A percentile compares a stretch with the other conserved stretches of the same genome.
Evolutionary conservation across 2,113 vertebrate genomes (phyloP).

Genomic region (Leucoraja erinaceus): DNA sequence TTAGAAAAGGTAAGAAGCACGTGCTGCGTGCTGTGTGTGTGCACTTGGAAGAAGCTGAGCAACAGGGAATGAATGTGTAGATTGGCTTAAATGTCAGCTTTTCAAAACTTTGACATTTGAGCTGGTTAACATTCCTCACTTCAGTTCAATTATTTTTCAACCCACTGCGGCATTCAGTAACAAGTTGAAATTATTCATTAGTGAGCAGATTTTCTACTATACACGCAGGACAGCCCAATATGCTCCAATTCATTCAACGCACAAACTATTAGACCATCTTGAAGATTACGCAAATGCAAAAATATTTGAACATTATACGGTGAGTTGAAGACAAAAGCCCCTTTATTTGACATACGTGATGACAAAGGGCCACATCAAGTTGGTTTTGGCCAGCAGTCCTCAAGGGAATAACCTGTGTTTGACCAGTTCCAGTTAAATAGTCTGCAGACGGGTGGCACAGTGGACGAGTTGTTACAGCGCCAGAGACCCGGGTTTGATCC

Average conservation of each 20-base stretch:
- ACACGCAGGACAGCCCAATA: neutral
- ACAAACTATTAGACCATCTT: slow-evolving; percentile 12
- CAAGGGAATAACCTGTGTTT: too few species aligned
- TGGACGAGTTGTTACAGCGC: too few species aligned
- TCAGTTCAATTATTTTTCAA: slow-evolving; percentile 58
- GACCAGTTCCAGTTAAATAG: too few species aligned
- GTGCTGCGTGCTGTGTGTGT: slow-evolving; percentile 41
- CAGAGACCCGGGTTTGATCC: too few species aligned
- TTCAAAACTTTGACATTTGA: slow-evolving; percentile 54
- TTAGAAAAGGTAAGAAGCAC: slow-evolving; percentile 39
- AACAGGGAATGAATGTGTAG: slow-evolving; percentile 42
- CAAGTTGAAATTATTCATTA: slow-evolving; percentile 54
- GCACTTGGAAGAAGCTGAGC: slow-evolving; percentile 43
- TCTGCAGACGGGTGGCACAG: too few species aligned
- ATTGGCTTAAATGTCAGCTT: slow-evolving; percentile 56
- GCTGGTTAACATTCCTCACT: slow-evolving; percentile 67
- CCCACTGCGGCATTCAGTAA: slow-evolving; percentile 49
- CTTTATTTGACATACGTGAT: neutral
- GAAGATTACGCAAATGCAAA: slow-evolving; percentile 25
- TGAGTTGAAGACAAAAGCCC: neutral
- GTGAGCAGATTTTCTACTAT: slow-evolving; percentile 24
- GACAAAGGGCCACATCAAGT: neutral
- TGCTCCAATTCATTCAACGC: slow-evolving; percentile 13
- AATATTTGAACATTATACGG: slow-evolving; percentile 29
- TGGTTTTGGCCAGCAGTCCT: too few species aligned